Percentiles rank a stretch among this genome's conserved stretches.
Conservation (phyloP, 2,888 invertebrate genomes). For the Dyspetes luteomarginatus region DNA sequence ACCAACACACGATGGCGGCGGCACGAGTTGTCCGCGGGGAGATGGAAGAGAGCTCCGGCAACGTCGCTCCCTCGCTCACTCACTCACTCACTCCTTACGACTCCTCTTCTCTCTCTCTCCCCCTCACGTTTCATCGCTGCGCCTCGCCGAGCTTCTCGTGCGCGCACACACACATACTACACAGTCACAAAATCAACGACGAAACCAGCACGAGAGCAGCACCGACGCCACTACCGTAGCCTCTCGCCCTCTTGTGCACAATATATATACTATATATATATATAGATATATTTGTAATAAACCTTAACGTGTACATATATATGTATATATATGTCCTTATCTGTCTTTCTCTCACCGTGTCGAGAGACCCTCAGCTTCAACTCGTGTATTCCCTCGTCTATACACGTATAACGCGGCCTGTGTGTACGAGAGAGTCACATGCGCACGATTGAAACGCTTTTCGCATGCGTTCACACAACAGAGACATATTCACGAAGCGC, state of each 20-base stretch:
- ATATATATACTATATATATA: constrained; percentile 1
- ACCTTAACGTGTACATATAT: no score
- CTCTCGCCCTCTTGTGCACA: constrained; percentile 43
- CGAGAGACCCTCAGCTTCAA: constrained; percentile 48
- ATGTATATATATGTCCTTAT: no score
- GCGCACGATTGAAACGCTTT: constrained; percentile 50
- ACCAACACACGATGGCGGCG: constrained; percentile 39
- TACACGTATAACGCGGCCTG: not conserved
- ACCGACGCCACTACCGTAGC: constrained; percentile 51
- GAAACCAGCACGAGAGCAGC: constrained; percentile 44
- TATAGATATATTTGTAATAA: constrained; percentile 3
- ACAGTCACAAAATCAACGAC: constrained; percentile 49
- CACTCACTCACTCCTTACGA: constrained; percentile 66
- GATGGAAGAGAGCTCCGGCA: constrained; percentile 75
- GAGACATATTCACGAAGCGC: not conserved
- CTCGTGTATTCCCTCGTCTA: constrained; percentile 30
- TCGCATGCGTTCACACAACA: constrained; percentile 10
- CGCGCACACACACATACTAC: constrained; percentile 20
- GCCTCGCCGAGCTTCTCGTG: constrained; percentile 59
- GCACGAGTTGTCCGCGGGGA: constrained; percentile 57
- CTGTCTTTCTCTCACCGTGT: constrained; percentile 27
- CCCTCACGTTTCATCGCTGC: constrained; percentile 67
- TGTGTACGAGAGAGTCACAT: constrained; percentile 14
- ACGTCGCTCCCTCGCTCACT: constrained; percentile 76
- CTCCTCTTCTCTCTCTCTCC: constrained; percentile 68